Evolutionary conservation across 92 coral and sea anemone species (phyloP), one percentile per base, ranked within the genome.

Genomic region (Siderastrea siderea): DNA sequence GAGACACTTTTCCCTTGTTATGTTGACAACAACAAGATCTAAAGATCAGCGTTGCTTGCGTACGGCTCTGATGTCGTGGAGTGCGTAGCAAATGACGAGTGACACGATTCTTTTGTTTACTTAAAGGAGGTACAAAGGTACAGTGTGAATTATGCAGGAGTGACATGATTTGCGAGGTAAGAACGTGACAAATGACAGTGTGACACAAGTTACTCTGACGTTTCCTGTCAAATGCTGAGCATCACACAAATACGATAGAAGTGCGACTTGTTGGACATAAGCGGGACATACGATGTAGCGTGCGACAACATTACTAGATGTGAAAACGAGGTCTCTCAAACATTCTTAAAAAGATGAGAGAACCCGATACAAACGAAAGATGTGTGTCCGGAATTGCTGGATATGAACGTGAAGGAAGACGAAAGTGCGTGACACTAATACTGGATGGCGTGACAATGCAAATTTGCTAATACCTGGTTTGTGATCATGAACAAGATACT

Each of bases 401-500:
- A 26, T 26, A 26, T 26, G 38, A 26, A 26, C 38, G 38, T 26
- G 38, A 26, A 0, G 38, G 47, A 17, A 13, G 75, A 63, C 43
- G 53, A 68, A 6, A n/a, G 13, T 79, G 72, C 61, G 83, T 15
- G 86, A 61, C 49, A 65, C 11, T 49, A 59, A 83, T 4, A 64
- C 6, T 71, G n/a, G 12, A 48, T 70, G 47, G 71, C 62, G 63
- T 50, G 80, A 71, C 50, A 83, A 64, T 64, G 71, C n/a, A 79
- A 63, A 79, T 73, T 49, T 66, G 73, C 12, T 46, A 3, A 58
- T 83, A 83, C 87, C 87, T 83, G 87, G 59, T 59, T 83, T 83
- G 47, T 71, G 87, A 62, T 71, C 54, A 58, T 71, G 79, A 26
- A 73, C 19, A 19, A 60, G 61, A 71, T 45, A 72, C 38, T 71